Base-by-base conservation (phyloP, 2,113 vertebrate species). In the Brachyhypopomus gauderio region DNA sequence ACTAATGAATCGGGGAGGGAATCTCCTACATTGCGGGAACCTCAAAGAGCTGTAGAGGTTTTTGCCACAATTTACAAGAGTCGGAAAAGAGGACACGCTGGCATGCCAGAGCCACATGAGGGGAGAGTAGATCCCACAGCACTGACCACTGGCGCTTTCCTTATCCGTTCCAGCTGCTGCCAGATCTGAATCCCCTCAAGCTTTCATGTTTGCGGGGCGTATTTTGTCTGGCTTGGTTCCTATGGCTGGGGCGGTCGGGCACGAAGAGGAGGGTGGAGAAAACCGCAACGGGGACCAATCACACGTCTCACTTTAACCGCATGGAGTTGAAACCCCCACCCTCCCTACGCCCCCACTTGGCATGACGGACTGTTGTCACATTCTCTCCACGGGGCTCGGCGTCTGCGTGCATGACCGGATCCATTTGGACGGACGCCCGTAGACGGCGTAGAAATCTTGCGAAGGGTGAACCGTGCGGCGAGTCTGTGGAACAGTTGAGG, bases 51-150 rank as follows among this genome's bases (percentile, higher is more conserved):
- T 79, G 56, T 74, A 75, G 56, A 56, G 79, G 75, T 81, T 83
- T 77, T 77, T 36, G 78, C 82, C 72, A 55, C 75, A 81, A 78
- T 72, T 67, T 22, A 67, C 63, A 66, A 60, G 78, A 77, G 45
- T 63, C 20, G n/a, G 64, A 2, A 14, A 23, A 78, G 48, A 70
- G 36, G 20, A 69, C 58, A 69, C 70, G 71, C 45, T 41, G 22
- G 30, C 62, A 73, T 75, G 59, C 48, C 59, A 72, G 34, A 73
- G 72, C 82, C 82, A 86, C 82, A 86, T 84, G 76, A 84, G 78
- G 72, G 72, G 79, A 27, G n/a, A 22, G 58, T 12, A 48, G 71
- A 48, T 66, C 59, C n/a, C 23, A 56, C 62, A 34, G 23, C 80
- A 45, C 55, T 78, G 58, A 63, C 78, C 41, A 76, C 72, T 22